Base-by-base conservation (phyloP, 2,113 vertebrate species). In the Drymodes brunneopygia region DNA sequence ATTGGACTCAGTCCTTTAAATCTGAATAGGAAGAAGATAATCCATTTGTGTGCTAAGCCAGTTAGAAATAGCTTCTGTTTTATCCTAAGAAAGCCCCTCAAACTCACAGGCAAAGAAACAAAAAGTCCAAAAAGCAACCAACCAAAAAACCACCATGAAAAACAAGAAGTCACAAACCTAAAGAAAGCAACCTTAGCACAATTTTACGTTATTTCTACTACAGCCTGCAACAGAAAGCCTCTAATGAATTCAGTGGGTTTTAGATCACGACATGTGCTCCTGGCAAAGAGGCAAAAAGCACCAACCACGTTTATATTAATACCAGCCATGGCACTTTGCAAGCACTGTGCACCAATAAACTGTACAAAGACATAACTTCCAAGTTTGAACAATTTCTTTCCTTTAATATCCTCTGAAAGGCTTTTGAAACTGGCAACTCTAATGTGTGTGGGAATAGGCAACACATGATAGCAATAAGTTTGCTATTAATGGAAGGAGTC, bases 401-500 rank as follows among this genome's bases (percentile, higher is more conserved):
- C 81, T 87, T 86, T 95, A 88, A 81, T 77, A 87, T 44, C 75
- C 94, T 86, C 69, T 85, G 84, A 97, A 96, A 95, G 79, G 75
- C 81, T 84, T 85, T 81, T 88, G 75, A 93, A 97, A 96, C 90
- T 89, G 91, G 93, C 74, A 95, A 33, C 92, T 69, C 53, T 88
- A 90, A 92, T 73, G 71, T 51, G 67, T 81, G 78, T 80, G 95
- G 88, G 94, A 94, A 97, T 93, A 96, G 77, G 82, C 71, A 95
- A 86, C 80, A n/a, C 93, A 95, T 96, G 81, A 94, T 42, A 81
- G 95, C 86, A 94, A 0, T 86, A 94, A 77, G 64, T 93, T 94
- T 86, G 81, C 80, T 96, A 95, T 95, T 95, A 95, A 96, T 90
- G 93, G 95, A 95, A 94, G 72, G 72, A 85, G 86, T 71, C 80